phyloP scores from a whole-genome alignment of 2,797 vertebrate genomes.

The Cynopterus sphinx region DNA sequence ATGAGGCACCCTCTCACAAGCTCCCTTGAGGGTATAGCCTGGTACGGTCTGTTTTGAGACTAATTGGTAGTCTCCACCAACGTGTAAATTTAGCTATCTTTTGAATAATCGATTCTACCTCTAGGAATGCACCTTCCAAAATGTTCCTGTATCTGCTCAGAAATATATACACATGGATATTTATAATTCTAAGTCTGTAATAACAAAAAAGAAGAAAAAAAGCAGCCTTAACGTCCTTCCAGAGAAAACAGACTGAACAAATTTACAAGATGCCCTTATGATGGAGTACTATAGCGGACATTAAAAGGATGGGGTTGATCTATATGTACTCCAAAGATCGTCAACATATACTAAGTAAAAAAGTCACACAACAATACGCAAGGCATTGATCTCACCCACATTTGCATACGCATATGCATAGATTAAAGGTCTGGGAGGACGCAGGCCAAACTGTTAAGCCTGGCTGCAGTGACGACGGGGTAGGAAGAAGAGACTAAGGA shows the following conservation, averaged over 20 bases:
- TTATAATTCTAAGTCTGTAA: not conserved
- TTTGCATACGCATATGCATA: not conserved
- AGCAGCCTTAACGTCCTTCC: not conserved
- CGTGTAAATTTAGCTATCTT: not conserved
- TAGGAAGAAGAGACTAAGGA: not conserved
- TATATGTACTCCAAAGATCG: not conserved
- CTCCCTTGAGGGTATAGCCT: rapidly evolving
- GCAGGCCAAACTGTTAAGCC: not conserved
- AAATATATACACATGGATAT: not conserved
- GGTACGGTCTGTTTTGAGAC: not conserved
- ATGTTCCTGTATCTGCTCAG: not conserved
- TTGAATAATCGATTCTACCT: not conserved
- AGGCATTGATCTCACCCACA: not conserved
- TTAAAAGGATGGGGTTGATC: not conserved
- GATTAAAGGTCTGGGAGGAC: not conserved
- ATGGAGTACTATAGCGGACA: not conserved
- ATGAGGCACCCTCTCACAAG: not conserved
- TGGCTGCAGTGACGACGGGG: not conserved
- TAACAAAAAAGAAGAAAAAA: not conserved
- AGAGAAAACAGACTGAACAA: not conserved
- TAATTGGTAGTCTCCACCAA: not conserved
- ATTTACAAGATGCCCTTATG: not conserved
- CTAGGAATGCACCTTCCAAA: not conserved
- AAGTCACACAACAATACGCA: not conserved
- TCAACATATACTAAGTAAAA: not conserved